Conservation (phyloP, 2,888 invertebrate species). For the Diaperis boleti region DNA sequence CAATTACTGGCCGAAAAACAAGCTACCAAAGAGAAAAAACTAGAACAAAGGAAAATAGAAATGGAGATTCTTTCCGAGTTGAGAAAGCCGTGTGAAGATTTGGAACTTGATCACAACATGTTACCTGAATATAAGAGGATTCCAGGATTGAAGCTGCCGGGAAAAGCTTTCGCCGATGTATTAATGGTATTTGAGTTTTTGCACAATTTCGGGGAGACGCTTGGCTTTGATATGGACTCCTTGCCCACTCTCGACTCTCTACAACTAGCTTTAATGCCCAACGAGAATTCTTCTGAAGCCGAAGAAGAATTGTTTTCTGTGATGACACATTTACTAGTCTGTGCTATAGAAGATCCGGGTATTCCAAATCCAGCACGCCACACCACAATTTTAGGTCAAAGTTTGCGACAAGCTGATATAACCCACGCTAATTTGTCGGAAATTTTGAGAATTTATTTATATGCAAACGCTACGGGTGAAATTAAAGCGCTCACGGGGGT, state of each 20-base stretch:
- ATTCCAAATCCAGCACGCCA: constrained; percentile 91
- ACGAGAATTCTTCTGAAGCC: constrained; percentile 79
- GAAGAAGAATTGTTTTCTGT: constrained; percentile 90
- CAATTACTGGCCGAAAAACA: constrained; percentile 86
- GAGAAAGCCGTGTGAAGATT: constrained; percentile 92
- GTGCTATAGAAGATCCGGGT: constrained; percentile 94
- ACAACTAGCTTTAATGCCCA: constrained; percentile 83
- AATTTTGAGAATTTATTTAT: constrained; percentile 90
- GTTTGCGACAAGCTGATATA: constrained; percentile 88
- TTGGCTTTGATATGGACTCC: constrained; percentile 92
- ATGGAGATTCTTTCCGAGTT: constrained; percentile 77
- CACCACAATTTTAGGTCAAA: constrained; percentile 91
- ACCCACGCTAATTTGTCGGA: constrained; percentile 93
- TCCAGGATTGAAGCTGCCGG: constrained; percentile 75
- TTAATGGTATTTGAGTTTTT: constrained; percentile 97
- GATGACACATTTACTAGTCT: constrained; percentile 89
- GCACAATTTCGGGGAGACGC: constrained; percentile 94
- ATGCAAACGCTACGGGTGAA: constrained; percentile 90
- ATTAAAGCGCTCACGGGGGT: constrained; percentile 84
- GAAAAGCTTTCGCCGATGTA: constrained; percentile 91
- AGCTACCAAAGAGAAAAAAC: constrained; percentile 85
- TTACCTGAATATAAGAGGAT: constrained; percentile 82
- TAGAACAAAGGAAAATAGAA: constrained; percentile 78
- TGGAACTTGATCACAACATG: constrained; percentile 82
- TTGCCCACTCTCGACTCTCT: constrained; percentile 88